Conservation (phyloP, 2,888 invertebrate genomes). For the Cataglyphis cursor region DNA sequence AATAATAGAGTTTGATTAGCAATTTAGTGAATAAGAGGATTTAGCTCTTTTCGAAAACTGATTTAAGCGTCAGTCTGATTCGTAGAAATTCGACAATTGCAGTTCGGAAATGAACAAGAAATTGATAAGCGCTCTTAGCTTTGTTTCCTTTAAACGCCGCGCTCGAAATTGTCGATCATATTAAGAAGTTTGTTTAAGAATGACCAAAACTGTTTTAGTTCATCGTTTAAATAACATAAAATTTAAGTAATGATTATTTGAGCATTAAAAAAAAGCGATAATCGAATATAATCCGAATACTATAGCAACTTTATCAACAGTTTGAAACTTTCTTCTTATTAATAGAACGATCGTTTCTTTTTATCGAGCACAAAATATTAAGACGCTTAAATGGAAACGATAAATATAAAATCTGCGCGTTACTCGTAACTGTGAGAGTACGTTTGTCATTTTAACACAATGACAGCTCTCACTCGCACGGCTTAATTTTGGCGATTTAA, state of each 20-base stretch:
- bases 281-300: neutral
- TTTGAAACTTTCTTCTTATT: conserved; percentile 4
- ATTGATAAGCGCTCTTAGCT: conserved; percentile 1
- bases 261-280: conserved; percentile 13
- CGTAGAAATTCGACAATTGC: conserved; percentile 6
- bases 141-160: neutral
- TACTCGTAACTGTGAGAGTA: neutral
- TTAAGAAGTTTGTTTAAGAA: conserved; percentile 14
- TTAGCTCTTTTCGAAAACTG: neutral
- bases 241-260: conserved; percentile 10
- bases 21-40: conserved; percentile 14
- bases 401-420: neutral
- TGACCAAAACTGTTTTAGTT: neutral
- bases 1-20: neutral
- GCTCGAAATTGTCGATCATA: conserved; percentile 8
- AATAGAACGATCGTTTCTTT: conserved; percentile 15
- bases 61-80: neutral
- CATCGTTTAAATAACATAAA: conserved; percentile 9
- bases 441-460: conserved; percentile 24
- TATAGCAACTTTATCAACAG: conserved; percentile 15
- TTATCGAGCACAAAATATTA: conserved; percentile 9
- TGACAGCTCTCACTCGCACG: conserved; percentile 1
- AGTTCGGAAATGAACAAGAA: neutral
- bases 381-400: neutral
- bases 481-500: conserved; percentile 61